Evolutionary conservation across 2,888 invertebrate species (phyloP).

Genomic region (Perithous albicinctus): DNA sequence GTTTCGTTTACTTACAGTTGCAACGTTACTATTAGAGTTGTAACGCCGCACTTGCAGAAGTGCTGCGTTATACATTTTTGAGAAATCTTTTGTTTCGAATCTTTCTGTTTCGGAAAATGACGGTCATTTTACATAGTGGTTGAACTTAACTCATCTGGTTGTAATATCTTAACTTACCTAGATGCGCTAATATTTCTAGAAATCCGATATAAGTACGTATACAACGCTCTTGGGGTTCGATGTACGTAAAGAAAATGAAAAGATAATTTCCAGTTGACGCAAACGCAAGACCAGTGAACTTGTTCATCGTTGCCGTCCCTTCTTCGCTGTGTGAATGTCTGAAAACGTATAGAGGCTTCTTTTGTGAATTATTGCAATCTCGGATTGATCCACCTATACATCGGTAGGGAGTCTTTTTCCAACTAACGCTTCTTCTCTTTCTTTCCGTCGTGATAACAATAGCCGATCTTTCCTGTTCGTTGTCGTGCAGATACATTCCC

Average conservation of each 20-base stretch:
- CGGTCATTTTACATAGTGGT: too few species aligned
- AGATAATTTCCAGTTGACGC: background rate
- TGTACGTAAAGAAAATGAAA: constrained; percentile 1
- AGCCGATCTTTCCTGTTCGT: background rate
- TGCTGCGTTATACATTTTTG: too few species aligned
- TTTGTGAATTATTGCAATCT: constrained; percentile 6
- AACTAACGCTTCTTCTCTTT: background rate
- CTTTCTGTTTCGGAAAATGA: too few species aligned
- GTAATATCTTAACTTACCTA: too few species aligned
- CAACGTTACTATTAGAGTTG: too few species aligned
- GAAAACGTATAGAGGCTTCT: background rate
- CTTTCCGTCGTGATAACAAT: constrained; percentile 18
- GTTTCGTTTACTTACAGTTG: too few species aligned
- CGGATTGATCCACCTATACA: constrained; percentile 15
- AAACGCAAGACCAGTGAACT: background rate
- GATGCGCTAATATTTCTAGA: too few species aligned
- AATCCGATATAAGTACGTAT: background rate
- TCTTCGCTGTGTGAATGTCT: background rate
- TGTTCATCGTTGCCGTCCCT: background rate
- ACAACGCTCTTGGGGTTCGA: background rate
- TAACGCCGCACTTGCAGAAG: too few species aligned
- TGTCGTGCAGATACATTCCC: constrained; percentile 5
- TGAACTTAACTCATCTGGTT: too few species aligned
- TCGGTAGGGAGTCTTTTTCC: constrained; percentile 12
- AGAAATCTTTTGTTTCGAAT: too few species aligned